These are phyloP conservation scores for Geotrupes spiniger DNA, from an alignment of 2,888 invertebrate species.

Conservation along the genomic window DNA sequence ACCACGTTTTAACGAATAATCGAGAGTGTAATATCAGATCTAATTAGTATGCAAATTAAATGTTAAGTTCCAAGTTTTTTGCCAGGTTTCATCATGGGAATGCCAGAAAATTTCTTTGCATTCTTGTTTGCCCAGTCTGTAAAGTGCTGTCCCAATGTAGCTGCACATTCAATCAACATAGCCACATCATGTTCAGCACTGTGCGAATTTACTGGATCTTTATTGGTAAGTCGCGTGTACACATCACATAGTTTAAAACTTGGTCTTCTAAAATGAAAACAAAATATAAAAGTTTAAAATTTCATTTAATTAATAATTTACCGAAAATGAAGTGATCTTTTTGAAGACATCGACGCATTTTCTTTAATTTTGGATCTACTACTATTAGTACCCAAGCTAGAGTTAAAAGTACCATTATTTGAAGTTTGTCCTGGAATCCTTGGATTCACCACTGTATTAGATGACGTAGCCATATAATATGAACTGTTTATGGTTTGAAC, in stretches of 20 bases:
- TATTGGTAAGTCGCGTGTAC: conserved; percentile 56
- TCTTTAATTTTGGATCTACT: too few relatives aligned
- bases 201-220: conserved; percentile 54
- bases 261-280: conserved; percentile 27
- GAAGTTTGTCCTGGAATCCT: too few relatives aligned
- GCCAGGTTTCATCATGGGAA: conserved; percentile 34
- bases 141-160: conserved; percentile 57
- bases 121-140: conserved; percentile 55
- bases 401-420: too few relatives aligned
- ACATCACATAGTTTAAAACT: conserved; percentile 57
- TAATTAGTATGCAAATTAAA: too few relatives aligned
- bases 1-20: too few relatives aligned
- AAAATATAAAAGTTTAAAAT: background rate
- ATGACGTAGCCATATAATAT: background rate
- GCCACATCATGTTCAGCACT: conserved; percentile 68
- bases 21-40: too few relatives aligned
- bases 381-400: too few relatives aligned
- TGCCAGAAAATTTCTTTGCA: conserved; percentile 43
- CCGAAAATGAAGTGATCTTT: too few relatives aligned
- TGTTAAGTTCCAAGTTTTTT: conserved; percentile 22
- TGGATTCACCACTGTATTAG: background rate
- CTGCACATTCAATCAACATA: conserved; percentile 61
- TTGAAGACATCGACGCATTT: too few relatives aligned
- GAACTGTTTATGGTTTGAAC: background rate
- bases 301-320: background rate